A percentile compares a stretch with the other conserved stretches of the same genome.
phyloP scores from a whole-genome alignment of 2,113 vertebrate species.

The Tyto alba region DNA sequence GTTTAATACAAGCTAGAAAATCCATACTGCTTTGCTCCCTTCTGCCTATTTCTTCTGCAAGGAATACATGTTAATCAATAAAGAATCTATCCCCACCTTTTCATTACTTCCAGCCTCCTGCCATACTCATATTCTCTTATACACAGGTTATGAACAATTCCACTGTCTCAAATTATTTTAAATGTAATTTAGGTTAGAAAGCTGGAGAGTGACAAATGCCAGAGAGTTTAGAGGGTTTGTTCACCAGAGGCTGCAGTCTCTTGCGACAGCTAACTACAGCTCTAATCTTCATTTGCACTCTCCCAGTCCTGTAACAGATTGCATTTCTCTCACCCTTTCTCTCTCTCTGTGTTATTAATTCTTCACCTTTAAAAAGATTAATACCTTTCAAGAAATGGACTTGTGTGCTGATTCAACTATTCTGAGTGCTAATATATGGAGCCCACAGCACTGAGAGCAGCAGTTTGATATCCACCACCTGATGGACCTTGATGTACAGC shows the following conservation, averaged over 20 bases:
- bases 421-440: constrained; percentile 67
- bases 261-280: constrained; percentile 28
- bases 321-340: constrained; percentile 23
- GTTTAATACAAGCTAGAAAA: constrained; percentile 24
- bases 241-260: constrained; percentile 39
- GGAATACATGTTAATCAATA: constrained; percentile 46
- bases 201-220: constrained; percentile 32
- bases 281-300: constrained; percentile 62
- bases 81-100: background rate
- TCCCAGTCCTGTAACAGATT: constrained; percentile 43
- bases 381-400: constrained; percentile 66
- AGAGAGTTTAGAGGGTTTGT: constrained; percentile 10
- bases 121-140: background rate
- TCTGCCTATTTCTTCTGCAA: constrained; percentile 7
- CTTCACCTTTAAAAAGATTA: constrained; percentile 64
- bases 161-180: constrained; percentile 26
- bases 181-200: background rate
- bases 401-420: constrained; percentile 72
- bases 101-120: constrained; percentile 1
- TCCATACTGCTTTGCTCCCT: constrained; percentile 24
- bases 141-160: background rate
- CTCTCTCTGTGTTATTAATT: constrained; percentile 56
- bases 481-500: constrained; percentile 63
- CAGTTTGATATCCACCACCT: constrained; percentile 58
- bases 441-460: constrained; percentile 57